Evolutionary conservation across 2,888 invertebrate genomes (phyloP).

Genomic region (Trissolcus japonicus): DNA sequence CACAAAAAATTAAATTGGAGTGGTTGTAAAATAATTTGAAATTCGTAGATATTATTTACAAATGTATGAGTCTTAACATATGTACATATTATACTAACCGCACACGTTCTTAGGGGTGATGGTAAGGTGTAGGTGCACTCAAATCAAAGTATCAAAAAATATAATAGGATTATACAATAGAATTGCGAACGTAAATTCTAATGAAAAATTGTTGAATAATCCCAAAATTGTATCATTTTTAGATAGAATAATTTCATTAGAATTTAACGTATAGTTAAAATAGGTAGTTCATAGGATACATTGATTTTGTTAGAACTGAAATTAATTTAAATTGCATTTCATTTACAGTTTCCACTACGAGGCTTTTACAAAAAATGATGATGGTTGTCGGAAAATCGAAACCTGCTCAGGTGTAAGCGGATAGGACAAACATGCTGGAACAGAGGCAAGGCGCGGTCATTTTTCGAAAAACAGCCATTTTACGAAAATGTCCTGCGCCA

Average conservation of each 20-base stretch:
- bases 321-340: not conserved
- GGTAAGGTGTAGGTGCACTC: slow-evolving; percentile 1
- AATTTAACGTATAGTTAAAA: too few relatives aligned
- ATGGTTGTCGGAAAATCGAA: slow-evolving; percentile 86
- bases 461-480: slow-evolving; percentile 43
- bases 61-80: not conserved
- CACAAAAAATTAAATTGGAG: slow-evolving; percentile 11
- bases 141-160: not conserved
- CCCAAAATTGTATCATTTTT: too few relatives aligned
- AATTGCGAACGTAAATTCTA: too few relatives aligned
- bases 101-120: too few relatives aligned
- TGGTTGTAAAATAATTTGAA: too few relatives aligned
- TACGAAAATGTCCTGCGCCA: slow-evolving; percentile 22
- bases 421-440: slow-evolving; percentile 13
- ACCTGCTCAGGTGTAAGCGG: slow-evolving; percentile 82
- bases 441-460: slow-evolving; percentile 19
- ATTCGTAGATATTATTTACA: too few relatives aligned
- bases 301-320: too few relatives aligned
- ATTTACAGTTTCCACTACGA: slow-evolving; percentile 80
- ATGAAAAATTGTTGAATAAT: too few relatives aligned
- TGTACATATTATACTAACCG: too few relatives aligned
- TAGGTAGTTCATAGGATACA: too few relatives aligned
- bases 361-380: slow-evolving; percentile 83
- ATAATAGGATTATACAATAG: too few relatives aligned
- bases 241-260: too few relatives aligned